Conservation (phyloP, 2,113 vertebrate species). For the Irena cyanogastra region DNA sequence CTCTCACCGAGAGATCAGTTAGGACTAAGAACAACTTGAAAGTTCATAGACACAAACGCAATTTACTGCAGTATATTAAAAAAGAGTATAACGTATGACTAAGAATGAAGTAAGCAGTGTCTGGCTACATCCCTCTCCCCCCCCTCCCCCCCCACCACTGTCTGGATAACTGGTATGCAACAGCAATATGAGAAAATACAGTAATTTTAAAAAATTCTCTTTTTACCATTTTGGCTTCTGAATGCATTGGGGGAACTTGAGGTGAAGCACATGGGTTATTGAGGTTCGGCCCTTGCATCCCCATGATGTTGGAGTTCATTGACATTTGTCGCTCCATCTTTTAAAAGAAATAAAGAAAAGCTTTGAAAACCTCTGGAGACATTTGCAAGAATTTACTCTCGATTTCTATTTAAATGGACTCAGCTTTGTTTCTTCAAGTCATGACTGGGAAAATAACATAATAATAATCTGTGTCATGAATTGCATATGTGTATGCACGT, state of each 20-base stretch:
- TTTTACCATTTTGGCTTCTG: slow-evolving; percentile 97
- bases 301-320: slow-evolving; percentile 98
- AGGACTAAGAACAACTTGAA: not conserved
- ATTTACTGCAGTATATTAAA: slow-evolving; percentile 38
- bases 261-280: slow-evolving; percentile 90
- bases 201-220: not conserved
- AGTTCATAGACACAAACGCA: slow-evolving; percentile 6
- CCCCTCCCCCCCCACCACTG: not conserved
- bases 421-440: slow-evolving; percentile 34
- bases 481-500: not conserved
- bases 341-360: not conserved
- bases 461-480: slow-evolving; percentile 13
- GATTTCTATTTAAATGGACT: not conserved
- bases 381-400: not conserved
- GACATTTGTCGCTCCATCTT: slow-evolving; percentile 99
- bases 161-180: not conserved
- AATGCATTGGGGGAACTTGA: slow-evolving; percentile 95
- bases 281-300: slow-evolving; percentile 93
- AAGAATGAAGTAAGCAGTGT: slow-evolving; percentile 56
- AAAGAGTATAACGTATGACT: slow-evolving; percentile 12
- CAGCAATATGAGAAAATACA: not conserved
- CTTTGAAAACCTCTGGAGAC: slow-evolving; percentile 1
- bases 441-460: slow-evolving; percentile 41
- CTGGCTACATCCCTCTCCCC: not conserved
- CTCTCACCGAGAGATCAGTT: not conserved